These are phyloP conservation scores for Tinamus major DNA, from an alignment of 2,797 vertebrate species.

Conservation along the genomic window DNA sequence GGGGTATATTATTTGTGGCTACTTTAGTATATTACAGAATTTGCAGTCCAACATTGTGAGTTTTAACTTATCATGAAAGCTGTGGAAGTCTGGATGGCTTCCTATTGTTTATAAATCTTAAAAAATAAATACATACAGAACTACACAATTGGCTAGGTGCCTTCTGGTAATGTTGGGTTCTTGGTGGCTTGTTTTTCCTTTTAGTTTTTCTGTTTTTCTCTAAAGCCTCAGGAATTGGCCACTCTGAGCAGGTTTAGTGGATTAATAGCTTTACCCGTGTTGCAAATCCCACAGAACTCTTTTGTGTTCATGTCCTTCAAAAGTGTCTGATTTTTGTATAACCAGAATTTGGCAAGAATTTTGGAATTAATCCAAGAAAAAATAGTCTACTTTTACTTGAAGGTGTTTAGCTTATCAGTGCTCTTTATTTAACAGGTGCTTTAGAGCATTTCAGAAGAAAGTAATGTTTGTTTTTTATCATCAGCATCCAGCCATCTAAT, in stretches of 20 bases:
- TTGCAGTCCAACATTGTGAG: not conserved
- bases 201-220: not conserved
- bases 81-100: not conserved
- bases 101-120: not conserved
- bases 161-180: not conserved
- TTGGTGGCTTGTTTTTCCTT: not conserved
- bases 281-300: not conserved
- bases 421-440: not conserved
- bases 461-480: not conserved
- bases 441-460: constrained; percentile 1
- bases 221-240: not conserved
- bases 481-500: not conserved
- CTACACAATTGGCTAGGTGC: not conserved
- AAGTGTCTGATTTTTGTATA: not conserved
- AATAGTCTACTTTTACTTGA: not conserved
- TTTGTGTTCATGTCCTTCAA: constrained; percentile 1
- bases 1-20: not conserved
- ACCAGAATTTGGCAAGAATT: not conserved
- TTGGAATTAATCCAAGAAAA: constrained; percentile 1
- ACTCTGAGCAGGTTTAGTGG: not conserved
- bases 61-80: constrained; percentile 7
- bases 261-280: not conserved
- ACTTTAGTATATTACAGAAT: constrained; percentile 3
- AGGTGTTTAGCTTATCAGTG: constrained; percentile 10
- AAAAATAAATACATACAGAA: not conserved